Base-by-base conservation (phyloP, 2,888 invertebrate genomes). In the Oegoconia quadripuncta region DNA sequence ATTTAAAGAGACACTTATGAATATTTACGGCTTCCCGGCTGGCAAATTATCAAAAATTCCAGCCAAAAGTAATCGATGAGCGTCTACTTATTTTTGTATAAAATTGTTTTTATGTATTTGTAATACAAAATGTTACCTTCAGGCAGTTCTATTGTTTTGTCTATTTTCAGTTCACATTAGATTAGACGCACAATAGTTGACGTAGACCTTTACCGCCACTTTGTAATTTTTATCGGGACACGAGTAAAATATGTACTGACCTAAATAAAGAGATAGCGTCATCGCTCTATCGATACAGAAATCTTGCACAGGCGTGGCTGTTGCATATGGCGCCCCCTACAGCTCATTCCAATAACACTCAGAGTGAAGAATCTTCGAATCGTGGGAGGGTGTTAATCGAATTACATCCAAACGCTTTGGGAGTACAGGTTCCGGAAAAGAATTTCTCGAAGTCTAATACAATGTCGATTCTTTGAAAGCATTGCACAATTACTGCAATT, bases 201-300 rank as follows among this genome's bases (percentile, higher is more conserved):
- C n/a, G 28, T 26, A 27, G 8, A 31, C 25, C 29, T 13, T 26
- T 29, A 35, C 17, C 26, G 41, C n/a, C 15, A 7, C 40, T 67
- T 66, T 67, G 62, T 75, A 69, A 73, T 77, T 78, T 74, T 78
- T 80, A 81, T 76, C 64, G 61, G 50, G 62, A 37, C 52, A 54
- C 54, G 64, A 67, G 71, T 73, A n/a, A n/a, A n/a, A n/a, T n/a
- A n/a, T 71, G 67, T 74, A 74, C 73, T 86, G 83, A 84, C 84
- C 86, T 67, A 76, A 82, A 83, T 84, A 75, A 52, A 61, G 52
- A 57, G 66, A 69, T 74, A 70, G 58, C 82, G 82, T 82, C 79
- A 81, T 79, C 75, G 62, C 61, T 58, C 49, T 57, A 61, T 55
- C 58, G 63, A 64, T 65, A 57, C 61, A 48, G 60, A 54, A 62